A percentile compares a stretch with the other conserved stretches of the same genome.
Conservation (phyloP, 2,888 invertebrate genomes). For the Campaea margaritaria region DNA sequence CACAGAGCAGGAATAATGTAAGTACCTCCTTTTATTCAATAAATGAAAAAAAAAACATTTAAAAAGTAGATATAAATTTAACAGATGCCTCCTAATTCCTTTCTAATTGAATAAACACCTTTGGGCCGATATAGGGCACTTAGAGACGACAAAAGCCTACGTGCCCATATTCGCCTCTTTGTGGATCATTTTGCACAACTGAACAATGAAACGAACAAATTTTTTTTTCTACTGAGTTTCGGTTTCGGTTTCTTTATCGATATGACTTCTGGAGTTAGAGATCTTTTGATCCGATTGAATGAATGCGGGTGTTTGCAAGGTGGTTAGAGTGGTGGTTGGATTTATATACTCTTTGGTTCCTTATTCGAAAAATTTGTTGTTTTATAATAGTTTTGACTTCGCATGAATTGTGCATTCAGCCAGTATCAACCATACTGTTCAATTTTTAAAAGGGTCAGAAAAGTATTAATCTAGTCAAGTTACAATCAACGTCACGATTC, state of each 20-base stretch:
- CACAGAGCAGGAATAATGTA: too few species aligned
- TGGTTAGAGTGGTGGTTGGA: slow-evolving; percentile 23
- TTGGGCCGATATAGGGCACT: slow-evolving; percentile 36
- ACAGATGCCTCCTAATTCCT: slow-evolving; percentile 30
- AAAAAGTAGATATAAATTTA: background rate
- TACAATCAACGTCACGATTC: too few species aligned
- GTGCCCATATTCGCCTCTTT: slow-evolving; percentile 37
- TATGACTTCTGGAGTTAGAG: slow-evolving; percentile 39
- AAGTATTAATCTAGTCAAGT: too few species aligned
- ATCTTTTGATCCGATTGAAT: slow-evolving; percentile 32
- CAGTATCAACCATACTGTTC: too few species aligned
- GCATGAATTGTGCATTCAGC: too few species aligned
- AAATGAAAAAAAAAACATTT: too few species aligned
- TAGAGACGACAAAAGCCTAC: slow-evolving; percentile 31
- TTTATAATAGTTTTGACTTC: too few species aligned
- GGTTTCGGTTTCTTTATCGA: slow-evolving; percentile 39
- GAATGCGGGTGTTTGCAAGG: slow-evolving; percentile 29
- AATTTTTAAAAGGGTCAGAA: too few species aligned
- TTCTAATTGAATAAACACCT: slow-evolving; percentile 27
- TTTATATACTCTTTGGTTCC: too few species aligned
- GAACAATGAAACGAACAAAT: slow-evolving; percentile 18
- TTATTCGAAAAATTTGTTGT: too few species aligned
- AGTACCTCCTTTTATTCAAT: too few species aligned
- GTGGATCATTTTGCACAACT: slow-evolving; percentile 39
- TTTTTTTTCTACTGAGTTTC: slow-evolving; percentile 42